Percentiles rank a stretch among this genome's conserved stretches.
These are phyloP conservation scores for Botia kubotai DNA, from an alignment of 2,797 vertebrate genomes.

Conservation along the genomic window DNA sequence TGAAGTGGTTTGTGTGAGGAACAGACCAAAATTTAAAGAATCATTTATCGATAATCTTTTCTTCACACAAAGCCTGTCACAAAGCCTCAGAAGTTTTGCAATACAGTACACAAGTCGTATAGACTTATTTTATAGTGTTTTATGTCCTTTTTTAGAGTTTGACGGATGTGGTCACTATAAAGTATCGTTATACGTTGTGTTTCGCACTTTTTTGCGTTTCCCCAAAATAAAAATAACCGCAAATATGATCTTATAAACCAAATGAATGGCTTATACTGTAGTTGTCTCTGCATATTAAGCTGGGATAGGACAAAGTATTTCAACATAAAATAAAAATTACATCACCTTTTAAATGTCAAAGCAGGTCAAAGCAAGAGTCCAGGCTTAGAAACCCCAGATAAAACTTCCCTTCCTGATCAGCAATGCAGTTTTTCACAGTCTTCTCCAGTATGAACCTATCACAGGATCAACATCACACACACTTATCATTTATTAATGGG, in stretches of 20 bases:
- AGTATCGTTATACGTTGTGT: not conserved
- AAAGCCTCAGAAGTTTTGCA: not conserved
- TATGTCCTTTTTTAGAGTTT: not conserved
- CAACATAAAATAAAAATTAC: constrained; percentile 12
- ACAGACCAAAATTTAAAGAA: not conserved
- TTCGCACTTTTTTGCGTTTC: not conserved
- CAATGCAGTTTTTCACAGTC: constrained; percentile 2
- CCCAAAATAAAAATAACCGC: not conserved
- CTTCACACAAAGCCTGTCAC: not conserved
- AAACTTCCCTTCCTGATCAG: not conserved
- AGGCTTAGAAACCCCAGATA: not conserved
- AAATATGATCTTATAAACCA: not conserved
- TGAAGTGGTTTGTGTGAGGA: not conserved
- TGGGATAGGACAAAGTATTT: not conserved
- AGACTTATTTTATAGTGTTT: not conserved
- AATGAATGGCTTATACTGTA: not conserved
- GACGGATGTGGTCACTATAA: not conserved
- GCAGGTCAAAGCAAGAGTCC: not conserved
- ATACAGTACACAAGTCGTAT: not conserved
- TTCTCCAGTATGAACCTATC: constrained; percentile 23
- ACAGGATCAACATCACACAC: constrained; percentile 31
- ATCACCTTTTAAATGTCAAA: constrained; percentile 30
- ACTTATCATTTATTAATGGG: constrained; percentile 73
- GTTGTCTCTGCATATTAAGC: constrained; percentile 24
- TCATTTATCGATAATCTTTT: not conserved